Percentiles rank a stretch among this genome's conserved stretches.
phyloP scores from a whole-genome alignment of 2,888 invertebrate species.

The Ochropacha duplaris region DNA sequence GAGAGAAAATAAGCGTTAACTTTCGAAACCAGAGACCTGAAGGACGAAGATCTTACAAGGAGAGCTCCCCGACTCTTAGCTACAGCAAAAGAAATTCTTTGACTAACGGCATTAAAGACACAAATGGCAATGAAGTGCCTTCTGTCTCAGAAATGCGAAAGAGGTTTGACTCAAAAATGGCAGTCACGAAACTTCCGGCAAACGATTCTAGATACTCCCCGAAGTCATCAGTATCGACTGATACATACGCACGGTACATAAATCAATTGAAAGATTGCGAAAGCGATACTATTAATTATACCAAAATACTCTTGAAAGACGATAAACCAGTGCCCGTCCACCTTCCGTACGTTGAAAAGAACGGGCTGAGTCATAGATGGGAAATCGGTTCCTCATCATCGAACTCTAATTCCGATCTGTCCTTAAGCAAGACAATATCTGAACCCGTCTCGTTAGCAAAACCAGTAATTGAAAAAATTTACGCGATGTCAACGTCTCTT shows the following conservation, averaged over 20 bases:
- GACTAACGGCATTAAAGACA: constrained; percentile 78
- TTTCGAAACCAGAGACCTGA: constrained; percentile 73
- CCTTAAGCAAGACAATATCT: constrained; percentile 74
- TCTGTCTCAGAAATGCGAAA: constrained; percentile 84
- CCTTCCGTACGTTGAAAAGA: constrained; percentile 69
- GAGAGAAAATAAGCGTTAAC: constrained; percentile 57
- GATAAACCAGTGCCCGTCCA: constrained; percentile 76
- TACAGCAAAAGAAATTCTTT: constrained; percentile 68
- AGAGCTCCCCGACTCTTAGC: constrained; percentile 59
- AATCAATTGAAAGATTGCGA: constrained; percentile 72
- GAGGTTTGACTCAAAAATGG: constrained; percentile 80
- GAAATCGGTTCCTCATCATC: constrained; percentile 61
- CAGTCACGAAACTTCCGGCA: constrained; percentile 73
- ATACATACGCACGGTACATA: constrained; percentile 68
- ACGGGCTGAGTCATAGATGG: constrained; percentile 59
- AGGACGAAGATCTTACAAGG: constrained; percentile 68
- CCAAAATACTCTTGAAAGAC: constrained; percentile 62
- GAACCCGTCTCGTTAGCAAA: constrained; percentile 69
- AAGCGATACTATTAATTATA: constrained; percentile 66
- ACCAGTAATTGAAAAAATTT: constrained; percentile 55
- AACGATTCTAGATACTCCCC: constrained; percentile 62
- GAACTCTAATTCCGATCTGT: constrained; percentile 70
- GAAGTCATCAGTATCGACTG: constrained; percentile 57
- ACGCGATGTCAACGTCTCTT: constrained; percentile 62
- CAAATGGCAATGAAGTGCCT: constrained; percentile 83